Base-by-base conservation (phyloP, 1,140 invertebrate genomes). In the Fopius arisanus region DNA sequence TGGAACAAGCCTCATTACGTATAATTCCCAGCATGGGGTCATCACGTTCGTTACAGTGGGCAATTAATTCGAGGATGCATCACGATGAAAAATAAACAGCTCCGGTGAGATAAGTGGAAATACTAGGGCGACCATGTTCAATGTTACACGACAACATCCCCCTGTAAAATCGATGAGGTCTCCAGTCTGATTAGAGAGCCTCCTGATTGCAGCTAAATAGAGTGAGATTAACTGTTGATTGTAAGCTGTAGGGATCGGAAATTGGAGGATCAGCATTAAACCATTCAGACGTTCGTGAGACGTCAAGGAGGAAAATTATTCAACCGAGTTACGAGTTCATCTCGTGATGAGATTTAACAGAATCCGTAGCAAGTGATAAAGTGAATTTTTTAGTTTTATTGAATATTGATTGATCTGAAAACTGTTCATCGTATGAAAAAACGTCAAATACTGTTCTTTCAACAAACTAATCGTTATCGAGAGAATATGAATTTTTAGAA, bases 101-200 rank as follows among this genome's bases (percentile, higher is more conserved):
- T 14, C 41, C 59, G 68, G 48, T 65, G 26, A 71, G 65, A 66
- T 28, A 54, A 51, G 26, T 29, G 40, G 33, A 72, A 21, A 43
- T 14, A 31, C 21, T n/a, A 37, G 66, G 54, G 51, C 23, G 40
- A 40, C 37, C 31, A 40, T 63, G 59, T 31, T 19, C 29, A 28
- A 63, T 40, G 68, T 71, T 71, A 48, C 68, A 65, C n/a, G 33
- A 37, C 66, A 62, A n/a, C 67, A 23, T 29, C 65, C 29, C 28
- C 43, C 21, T 70, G 78, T 73, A 9, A 40, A 77, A 82, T 82
- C 81, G 79, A 83, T 81, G 80, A 79, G 75, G 75, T 79, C 72
- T 77, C 73, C 75, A 73, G 76, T 78, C 78, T 82, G 82, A 82
- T 82, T 81, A 82, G 80, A 77, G 77, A 67, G 59, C 72, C 77